Evolutionary conservation across 2,888 invertebrate genomes (phyloP).

Genomic region (Adelphocoris suturalis): DNA sequence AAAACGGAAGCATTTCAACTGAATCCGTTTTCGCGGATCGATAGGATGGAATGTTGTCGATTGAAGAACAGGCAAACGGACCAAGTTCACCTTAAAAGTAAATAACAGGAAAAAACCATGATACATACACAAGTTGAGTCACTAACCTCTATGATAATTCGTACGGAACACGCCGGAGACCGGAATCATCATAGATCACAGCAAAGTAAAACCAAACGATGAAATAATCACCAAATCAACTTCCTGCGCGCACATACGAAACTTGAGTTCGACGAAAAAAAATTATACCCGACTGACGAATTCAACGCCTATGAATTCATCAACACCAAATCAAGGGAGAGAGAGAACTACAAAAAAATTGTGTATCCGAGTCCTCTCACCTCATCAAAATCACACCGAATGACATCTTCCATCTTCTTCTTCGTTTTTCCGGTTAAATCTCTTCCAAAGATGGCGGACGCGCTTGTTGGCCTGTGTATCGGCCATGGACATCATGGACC

Average conservation of each 20-base stretch:
- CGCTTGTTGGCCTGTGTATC: background rate
- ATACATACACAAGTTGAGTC: conserved; percentile 3
- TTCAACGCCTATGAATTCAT: conserved; percentile 15
- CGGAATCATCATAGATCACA: conserved; percentile 48
- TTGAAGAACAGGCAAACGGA: background rate
- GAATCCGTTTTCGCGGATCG: conserved; percentile 5
- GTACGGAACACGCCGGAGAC: conserved; percentile 38
- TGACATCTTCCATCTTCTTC: conserved; percentile 47
- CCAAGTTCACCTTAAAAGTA: background rate
- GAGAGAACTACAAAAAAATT: background rate
- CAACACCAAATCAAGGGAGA: background rate
- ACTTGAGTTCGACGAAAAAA: background rate
- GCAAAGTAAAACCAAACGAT: background rate
- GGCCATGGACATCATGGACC: background rate
- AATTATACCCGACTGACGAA: background rate
- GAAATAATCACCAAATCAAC: conserved; percentile 10
- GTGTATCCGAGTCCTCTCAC: background rate
- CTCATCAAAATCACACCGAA: conserved; percentile 21
- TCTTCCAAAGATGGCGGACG: background rate
- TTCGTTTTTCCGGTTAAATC: conserved; percentile 43
- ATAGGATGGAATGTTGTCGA: background rate
- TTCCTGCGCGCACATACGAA: background rate
- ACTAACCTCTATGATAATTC: conserved; percentile 45
- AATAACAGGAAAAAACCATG: conserved; percentile 14
- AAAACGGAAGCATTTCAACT: conserved; percentile 16